Conservation (phyloP, 2,797 vertebrate genomes). For the Tapirus indicus region DNA sequence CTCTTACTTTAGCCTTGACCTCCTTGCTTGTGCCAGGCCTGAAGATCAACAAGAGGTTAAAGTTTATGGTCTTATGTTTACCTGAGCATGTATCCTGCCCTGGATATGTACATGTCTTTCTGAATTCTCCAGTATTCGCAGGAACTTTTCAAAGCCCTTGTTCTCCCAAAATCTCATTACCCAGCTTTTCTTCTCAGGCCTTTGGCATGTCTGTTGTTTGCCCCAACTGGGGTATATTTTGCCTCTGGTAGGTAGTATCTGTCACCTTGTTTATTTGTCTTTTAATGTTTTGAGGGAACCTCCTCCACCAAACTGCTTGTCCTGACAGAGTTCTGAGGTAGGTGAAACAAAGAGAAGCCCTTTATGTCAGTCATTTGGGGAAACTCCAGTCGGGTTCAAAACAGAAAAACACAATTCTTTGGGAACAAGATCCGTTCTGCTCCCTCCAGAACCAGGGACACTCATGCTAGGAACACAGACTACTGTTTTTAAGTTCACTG, state of each 20-base stretch:
- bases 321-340: background rate
- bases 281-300: background rate
- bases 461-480: background rate
- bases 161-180: background rate
- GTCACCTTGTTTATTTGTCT: background rate
- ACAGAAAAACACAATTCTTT: constrained; percentile 18
- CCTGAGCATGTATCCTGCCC: background rate
- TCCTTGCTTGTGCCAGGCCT: background rate
- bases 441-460: background rate
- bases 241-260: background rate
- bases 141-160: constrained; percentile 21
- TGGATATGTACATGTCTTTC: background rate
- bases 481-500: background rate
- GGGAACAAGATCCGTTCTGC: background rate
- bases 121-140: background rate
- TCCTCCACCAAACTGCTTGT: background rate
- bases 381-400: background rate
- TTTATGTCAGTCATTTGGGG: constrained; percentile 40
- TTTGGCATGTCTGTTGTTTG: background rate
- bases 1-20: background rate
- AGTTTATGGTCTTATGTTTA: background rate
- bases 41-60: background rate
- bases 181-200: background rate
- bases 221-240: background rate
- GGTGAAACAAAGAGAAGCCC: background rate